A percentile compares a stretch with the other conserved stretches of the same genome.
Evolutionary conservation across 2,797 vertebrate species (phyloP).

Genomic region (Tinamus major): DNA sequence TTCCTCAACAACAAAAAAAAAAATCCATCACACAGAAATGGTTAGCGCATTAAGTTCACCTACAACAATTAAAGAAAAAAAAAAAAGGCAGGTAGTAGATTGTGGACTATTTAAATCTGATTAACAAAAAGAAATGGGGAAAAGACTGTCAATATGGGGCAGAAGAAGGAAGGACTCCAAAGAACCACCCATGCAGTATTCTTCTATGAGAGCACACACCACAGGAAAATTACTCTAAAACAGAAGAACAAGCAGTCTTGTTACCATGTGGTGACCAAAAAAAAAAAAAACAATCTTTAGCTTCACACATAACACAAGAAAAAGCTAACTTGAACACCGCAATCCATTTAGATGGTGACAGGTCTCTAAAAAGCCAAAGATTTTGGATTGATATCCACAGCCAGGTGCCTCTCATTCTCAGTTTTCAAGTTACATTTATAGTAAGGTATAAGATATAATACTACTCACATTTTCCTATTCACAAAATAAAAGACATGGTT

Average conservation of each 20-base stretch:
- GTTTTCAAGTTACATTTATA: background rate
- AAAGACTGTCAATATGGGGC: background rate
- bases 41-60: background rate
- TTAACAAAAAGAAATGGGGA: background rate
- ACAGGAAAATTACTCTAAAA: background rate
- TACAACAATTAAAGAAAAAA: background rate
- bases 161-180: no score
- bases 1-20: background rate
- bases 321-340: background rate
- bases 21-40: background rate
- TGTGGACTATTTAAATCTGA: background rate
- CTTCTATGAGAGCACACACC: background rate
- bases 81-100: accelerated
- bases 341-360: background rate
- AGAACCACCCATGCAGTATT: background rate
- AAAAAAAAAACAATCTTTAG: accelerated
- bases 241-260: background rate
- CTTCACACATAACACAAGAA: background rate
- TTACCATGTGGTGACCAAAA: background rate
- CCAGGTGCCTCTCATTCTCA: background rate
- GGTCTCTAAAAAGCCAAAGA: background rate
- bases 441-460: no score
- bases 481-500: background rate
- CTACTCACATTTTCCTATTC: background rate
- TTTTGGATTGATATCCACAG: background rate